phyloP scores from a whole-genome alignment of 2,113 vertebrate species.

The Gracilinanus agilis region DNA sequence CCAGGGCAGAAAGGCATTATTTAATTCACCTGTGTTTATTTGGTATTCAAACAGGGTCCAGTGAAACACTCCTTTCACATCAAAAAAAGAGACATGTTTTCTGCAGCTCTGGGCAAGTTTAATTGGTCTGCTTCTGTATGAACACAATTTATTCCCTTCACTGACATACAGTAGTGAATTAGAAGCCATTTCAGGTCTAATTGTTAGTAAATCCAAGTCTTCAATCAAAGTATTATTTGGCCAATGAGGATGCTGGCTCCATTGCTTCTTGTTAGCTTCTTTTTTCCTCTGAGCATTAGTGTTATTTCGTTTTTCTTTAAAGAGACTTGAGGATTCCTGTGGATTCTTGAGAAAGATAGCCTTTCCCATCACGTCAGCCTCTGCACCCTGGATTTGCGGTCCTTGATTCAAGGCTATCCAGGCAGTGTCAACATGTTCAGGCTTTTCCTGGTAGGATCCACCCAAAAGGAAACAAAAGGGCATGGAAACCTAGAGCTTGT shows the following conservation, averaged over 20 bases:
- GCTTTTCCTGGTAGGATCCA: conserved; percentile 14
- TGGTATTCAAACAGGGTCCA: background rate
- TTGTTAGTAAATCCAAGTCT: conserved; percentile 13
- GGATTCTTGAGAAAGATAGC: background rate
- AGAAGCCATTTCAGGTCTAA: background rate
- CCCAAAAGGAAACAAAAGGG: conserved; percentile 1
- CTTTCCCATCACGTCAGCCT: conserved; percentile 2
- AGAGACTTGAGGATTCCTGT: conserved; percentile 29
- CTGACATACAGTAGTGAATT: conserved; percentile 14
- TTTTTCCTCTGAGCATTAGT: conserved; percentile 16
- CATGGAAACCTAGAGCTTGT: conserved; percentile 30
- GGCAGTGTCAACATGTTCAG: background rate
- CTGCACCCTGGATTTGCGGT: background rate
- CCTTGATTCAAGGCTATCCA: background rate
- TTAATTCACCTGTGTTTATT: background rate
- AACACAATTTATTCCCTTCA: conserved; percentile 19
- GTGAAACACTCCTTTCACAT: conserved; percentile 3
- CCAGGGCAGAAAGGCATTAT: background rate
- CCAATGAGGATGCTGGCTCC: background rate
- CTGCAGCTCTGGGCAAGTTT: conserved; percentile 34
- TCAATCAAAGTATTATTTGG: background rate
- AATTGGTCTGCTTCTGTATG: background rate
- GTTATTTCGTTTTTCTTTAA: background rate
- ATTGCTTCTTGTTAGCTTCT: conserved; percentile 27
- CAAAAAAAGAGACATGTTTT: conserved; percentile 11